Evolutionary conservation across 2,888 invertebrate genomes (phyloP).

Genomic region (Orthosia gracilis): DNA sequence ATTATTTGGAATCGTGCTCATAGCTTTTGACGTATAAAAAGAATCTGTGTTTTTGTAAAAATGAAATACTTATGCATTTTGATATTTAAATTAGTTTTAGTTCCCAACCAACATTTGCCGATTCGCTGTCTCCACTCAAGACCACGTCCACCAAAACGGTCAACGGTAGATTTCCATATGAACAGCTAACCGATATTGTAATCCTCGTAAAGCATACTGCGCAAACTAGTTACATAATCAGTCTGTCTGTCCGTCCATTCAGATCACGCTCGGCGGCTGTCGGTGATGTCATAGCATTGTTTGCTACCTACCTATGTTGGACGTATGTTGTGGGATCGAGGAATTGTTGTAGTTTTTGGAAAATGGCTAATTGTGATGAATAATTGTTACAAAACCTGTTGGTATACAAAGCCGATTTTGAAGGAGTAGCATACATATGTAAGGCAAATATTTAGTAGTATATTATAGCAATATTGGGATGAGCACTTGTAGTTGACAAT

Average conservation of each 20-base stretch:
- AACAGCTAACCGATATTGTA: conserved; percentile 34
- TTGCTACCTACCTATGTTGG: conserved; percentile 55
- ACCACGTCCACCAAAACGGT: neutral
- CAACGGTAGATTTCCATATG: conserved; percentile 11
- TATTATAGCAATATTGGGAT: too few relatives aligned
- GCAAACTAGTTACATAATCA: conserved; percentile 56
- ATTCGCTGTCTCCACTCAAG: neutral
- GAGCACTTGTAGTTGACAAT: too few relatives aligned
- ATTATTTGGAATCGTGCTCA: too few relatives aligned
- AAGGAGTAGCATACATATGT: too few relatives aligned
- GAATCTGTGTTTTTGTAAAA: too few relatives aligned
- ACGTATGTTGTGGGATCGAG: conserved; percentile 5
- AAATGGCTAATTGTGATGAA: conserved; percentile 19
- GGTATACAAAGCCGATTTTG: too few relatives aligned
- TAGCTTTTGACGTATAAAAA: too few relatives aligned
- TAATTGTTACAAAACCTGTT: neutral
- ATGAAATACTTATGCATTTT: too few relatives aligned
- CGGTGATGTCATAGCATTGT: conserved; percentile 76
- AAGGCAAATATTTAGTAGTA: too few relatives aligned
- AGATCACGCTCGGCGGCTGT: conserved; percentile 67
- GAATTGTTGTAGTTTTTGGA: conserved; percentile 5
- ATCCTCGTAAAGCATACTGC: conserved; percentile 18
- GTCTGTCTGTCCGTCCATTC: conserved; percentile 68
- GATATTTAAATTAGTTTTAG: too few relatives aligned
- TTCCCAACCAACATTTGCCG: neutral